Base-by-base conservation (phyloP, 2,113 vertebrate species). In the Nasalis larvatus region DNA sequence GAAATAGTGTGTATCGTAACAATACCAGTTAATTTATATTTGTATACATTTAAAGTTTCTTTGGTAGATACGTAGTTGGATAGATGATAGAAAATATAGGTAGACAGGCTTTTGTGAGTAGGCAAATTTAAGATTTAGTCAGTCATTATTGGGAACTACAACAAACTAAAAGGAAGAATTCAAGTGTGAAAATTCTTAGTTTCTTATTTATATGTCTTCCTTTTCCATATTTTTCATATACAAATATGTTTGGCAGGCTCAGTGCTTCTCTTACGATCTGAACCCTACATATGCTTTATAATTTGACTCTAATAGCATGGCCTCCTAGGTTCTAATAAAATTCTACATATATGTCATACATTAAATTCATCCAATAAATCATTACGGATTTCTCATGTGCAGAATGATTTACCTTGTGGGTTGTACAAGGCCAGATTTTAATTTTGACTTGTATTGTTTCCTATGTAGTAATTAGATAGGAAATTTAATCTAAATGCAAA, bases 131-230 rank as follows among this genome's bases (percentile, higher is more conserved):
- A 89, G 37, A 66, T 81, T 76, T 85, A 86, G 40, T 85, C 27
- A 77, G 7, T 92, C 49, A 82, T n/a, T 91, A 49, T 95, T 27
- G 89, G 14, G n/a, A 92, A 95, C 18, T n/a, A 14, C 58, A 77
- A 93, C 12, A 81, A 91, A 87, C 32, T 54, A 93, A 85, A 91
- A n/a, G 63, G 49, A 86, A 93, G 32, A 86, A 89, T 32, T 74
- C 14, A 58, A 69, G 60, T 9, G 8, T 83, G 30, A 78, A 97
- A 89, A 78, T 42, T 37, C 47, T 88, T 40, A 56, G 42, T 77
- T 73, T 94, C 23, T 78, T 89, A 89, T 42, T 97, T 66, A 49
- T 1, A 40, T 74, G 17, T 58, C 30, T 97, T 92, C 11, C 32
- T 74, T 89, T 89, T 35, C 49, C 11, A 47, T 66, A 66, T 93